Evolutionary conservation across 92 coral and sea anemone species (phyloP), one percentile per base, ranked within the genome.

Genomic region (Zoanthus sociatus): DNA sequence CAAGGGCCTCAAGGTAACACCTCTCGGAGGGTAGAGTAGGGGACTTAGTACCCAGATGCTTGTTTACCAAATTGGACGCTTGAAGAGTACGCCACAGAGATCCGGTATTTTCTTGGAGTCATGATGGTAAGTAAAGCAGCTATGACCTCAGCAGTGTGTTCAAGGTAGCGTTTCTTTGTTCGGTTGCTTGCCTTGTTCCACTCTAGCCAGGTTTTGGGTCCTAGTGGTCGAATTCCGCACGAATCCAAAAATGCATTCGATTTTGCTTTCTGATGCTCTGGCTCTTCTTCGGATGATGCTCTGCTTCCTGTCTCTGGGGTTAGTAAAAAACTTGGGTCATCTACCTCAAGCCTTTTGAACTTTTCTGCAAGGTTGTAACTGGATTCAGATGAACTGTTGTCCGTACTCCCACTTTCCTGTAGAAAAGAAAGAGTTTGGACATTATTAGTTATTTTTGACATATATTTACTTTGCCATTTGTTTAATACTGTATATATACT

Each of bases 401-500:
- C 72, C 72, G 72, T 67, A 67, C 72, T 6, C 72, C 72, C 72
- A 67, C 72, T 67, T 67, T 67, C 72, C 72, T 67, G 72, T 67
- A 67, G 13, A 1, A 67, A 67, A 67, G 72, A 67, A 67, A 32
- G 13, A 67, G 42, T 67, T 67, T 67, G 72, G 72, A 67, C 72
- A 67, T 67, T 67, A 12, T 67, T 67, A 67, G 72, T 7, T 67
- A 67, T 8, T 67, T 67, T 42, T 67, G 32, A 67, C 42, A 67
- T 61, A 61, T 61, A 48, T 61, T 61, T 14, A 61, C 21, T 61
- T 61, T 5, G 26, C 68, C 17, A 61, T 61, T 14, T 18, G 68
- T 61, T 33, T 18, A 20, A 67, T n/a, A n/a, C n/a, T n/a, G n/a
- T n/a, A 11, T n/a, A 18, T 67, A 16, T 67, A 67, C 72, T n/a